Evolutionary conservation across 2,888 invertebrate genomes (phyloP), one percentile per base, ranked within the genome.

Genomic region (Marronus borbonicus): DNA sequence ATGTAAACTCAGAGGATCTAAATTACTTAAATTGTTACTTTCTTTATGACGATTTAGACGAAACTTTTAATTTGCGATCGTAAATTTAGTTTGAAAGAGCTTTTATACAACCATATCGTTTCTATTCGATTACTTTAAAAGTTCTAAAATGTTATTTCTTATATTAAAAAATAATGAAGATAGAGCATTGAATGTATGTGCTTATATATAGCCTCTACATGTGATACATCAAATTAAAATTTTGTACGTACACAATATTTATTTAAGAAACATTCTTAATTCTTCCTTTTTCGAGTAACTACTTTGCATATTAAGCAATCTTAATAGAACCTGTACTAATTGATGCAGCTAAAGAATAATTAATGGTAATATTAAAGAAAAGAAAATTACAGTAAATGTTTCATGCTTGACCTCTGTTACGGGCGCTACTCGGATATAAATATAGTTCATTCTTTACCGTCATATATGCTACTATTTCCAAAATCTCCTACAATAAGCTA

Each of bases 171-270:
- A 44, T 44, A 44, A 8, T 12, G 12, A 44, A 0, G 2, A 44
- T 12, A 44, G 44, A 44, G 44, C 44, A 44, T 12, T 12, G 8
- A 44, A 44, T n/a, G 2, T 44, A 44, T 44, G 24, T 24, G 2
- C 24, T 24, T 24, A 44, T 1, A 39, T 39, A 7, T 39, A 39
- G 39, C 66, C 20, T 66, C 8, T 66, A 66, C 44, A 66, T 66
- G 66, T 66, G 66, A 66, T 66, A 66, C 44, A 17, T 66, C 62
- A 62, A 62, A 31, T 31, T 62, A 62, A 62, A 62, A 31, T 62
- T 62, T 62, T 62, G 14, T 62, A 62, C 14, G 14, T 62, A 62
- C 14, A 31, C n/a, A 62, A 62, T 5, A 60, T 60, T 60, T 60
- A 24, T 24, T 60, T 24, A 60, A 20, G 12, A 12, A n/a, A 62